Evolutionary conservation across 2,113 vertebrate genomes (phyloP).

Genomic region (Cricetomys ansorgei): DNA sequence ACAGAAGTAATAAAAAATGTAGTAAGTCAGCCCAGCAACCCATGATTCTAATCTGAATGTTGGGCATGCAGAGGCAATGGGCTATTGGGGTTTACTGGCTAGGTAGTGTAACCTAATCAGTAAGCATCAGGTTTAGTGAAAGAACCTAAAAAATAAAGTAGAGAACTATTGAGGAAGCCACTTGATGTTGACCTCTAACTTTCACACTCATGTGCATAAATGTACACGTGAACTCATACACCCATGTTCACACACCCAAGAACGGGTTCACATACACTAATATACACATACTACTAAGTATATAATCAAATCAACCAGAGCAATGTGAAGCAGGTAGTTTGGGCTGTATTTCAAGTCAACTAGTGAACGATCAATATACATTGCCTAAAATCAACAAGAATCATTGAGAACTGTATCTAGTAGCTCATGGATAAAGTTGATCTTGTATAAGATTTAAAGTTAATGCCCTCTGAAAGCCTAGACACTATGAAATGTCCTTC

Average conservation of each 20-base stretch:
- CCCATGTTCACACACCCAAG: background rate
- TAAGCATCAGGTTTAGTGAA: background rate
- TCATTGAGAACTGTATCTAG: no score
- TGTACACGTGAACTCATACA: background rate
- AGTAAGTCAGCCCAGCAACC: background rate
- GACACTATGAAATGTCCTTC: background rate
- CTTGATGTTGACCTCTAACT: background rate
- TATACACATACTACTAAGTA: background rate
- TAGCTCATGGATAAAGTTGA: background rate
- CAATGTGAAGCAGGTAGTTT: background rate
- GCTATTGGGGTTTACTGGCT: background rate
- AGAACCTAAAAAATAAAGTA: background rate
- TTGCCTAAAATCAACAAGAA: background rate
- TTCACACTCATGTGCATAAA: background rate
- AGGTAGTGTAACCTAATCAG: background rate
- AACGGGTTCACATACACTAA: background rate
- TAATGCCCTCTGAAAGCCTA: background rate
- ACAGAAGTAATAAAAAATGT: background rate
- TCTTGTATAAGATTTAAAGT: background rate
- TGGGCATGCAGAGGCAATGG: background rate
- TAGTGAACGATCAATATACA: background rate
- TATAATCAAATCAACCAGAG: background rate
- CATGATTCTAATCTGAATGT: background rate
- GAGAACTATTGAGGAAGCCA: background rate
- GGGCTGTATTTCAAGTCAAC: background rate